These are phyloP conservation scores for Xanthorhoe designata DNA, from an alignment of 2,888 invertebrate species.

Conservation along the genomic window DNA sequence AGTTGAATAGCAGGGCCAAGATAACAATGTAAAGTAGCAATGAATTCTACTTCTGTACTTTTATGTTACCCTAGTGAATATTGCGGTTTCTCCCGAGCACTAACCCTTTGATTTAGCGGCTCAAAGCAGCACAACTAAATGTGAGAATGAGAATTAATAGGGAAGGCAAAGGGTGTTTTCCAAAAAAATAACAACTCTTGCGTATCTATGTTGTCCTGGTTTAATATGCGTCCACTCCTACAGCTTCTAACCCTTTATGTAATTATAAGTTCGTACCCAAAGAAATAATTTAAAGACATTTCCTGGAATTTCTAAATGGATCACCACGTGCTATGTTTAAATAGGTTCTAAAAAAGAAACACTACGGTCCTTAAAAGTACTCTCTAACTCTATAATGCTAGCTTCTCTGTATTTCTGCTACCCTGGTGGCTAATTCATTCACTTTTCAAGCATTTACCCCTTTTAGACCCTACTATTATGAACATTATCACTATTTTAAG, in stretches of 20 bases:
- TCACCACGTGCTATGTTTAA: background rate
- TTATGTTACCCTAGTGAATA: constrained; percentile 10
- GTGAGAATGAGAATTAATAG: background rate
- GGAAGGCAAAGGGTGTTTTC: background rate
- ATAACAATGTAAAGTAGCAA: background rate
- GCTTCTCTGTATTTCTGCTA: constrained; percentile 2
- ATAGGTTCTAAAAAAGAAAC: too few relatives aligned
- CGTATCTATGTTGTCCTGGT: constrained; percentile 14
- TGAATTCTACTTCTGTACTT: background rate
- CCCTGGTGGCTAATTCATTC: constrained; percentile 23
- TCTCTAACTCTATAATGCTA: background rate
- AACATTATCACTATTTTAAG: too few relatives aligned
- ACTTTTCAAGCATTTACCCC: constrained; percentile 15
- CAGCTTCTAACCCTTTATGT: constrained; percentile 1
- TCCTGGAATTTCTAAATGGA: background rate
- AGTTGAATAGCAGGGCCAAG: background rate
- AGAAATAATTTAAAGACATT: too few relatives aligned
- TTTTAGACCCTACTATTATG: background rate
- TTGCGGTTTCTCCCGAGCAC: constrained; percentile 4
- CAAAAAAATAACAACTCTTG: background rate
- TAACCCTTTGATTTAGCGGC: constrained; percentile 10
- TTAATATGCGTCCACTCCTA: constrained; percentile 3
- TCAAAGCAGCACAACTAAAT: background rate
- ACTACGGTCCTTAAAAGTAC: too few relatives aligned
- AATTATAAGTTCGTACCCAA: too few relatives aligned